Percentiles rank a stretch among this genome's conserved stretches.
Conservation (phyloP, 2,113 vertebrate species). For the Zeus faber region DNA sequence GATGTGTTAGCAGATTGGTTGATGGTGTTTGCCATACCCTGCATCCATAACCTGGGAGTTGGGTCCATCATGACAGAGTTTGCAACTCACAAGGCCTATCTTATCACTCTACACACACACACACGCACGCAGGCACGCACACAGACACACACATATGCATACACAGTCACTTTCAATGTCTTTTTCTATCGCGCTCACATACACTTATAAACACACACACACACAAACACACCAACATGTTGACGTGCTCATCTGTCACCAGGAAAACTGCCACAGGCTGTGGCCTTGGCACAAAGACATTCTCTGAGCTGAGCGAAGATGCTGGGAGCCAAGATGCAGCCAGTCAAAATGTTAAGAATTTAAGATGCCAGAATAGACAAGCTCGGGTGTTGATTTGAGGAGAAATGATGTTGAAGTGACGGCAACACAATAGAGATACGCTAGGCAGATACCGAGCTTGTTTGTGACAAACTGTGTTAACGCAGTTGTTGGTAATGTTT, state of each 20-base stretch:
- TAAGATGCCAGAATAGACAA: conserved; percentile 71
- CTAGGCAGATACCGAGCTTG: conserved; percentile 15
- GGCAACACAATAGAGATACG: conserved; percentile 22
- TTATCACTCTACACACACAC: conserved; percentile 45
- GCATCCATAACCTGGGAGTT: conserved; percentile 31
- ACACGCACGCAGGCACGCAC: conserved; percentile 15
- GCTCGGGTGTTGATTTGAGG: conserved; percentile 68
- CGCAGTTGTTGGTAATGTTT: too few relatives aligned
- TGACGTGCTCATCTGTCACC: conserved; percentile 78
- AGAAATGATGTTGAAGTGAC: conserved; percentile 63
- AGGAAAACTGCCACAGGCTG: conserved; percentile 74
- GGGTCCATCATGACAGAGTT: conserved; percentile 45
- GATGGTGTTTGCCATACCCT: conserved; percentile 22
- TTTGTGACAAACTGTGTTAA: conserved; percentile 27
- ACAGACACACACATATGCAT: conserved; percentile 1
- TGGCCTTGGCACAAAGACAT: conserved; percentile 77
- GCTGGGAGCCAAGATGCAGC: conserved; percentile 73
- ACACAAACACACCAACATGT: conserved; percentile 54
- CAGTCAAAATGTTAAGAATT: conserved; percentile 78
- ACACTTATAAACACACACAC: conserved; percentile 25
- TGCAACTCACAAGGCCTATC: conserved; percentile 59
- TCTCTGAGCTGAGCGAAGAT: conserved; percentile 69
- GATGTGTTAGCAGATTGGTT: conserved; percentile 37
- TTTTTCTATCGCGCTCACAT: background rate
- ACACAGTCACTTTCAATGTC: background rate